Evolutionary conservation across 2,888 invertebrate species (phyloP).

Genomic region (Cecidostiba fungosa): DNA sequence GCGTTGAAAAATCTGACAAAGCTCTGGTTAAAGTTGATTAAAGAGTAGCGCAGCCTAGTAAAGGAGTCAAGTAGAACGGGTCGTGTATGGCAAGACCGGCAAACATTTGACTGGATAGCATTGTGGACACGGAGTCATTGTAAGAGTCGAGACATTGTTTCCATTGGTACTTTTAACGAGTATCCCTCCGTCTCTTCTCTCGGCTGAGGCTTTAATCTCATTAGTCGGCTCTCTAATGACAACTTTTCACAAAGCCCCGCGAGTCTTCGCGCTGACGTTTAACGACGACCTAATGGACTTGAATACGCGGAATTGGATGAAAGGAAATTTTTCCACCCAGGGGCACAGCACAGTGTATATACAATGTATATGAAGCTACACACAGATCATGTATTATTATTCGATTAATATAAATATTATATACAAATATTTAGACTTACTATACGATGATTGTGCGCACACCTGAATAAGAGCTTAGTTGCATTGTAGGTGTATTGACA

Average conservation of each 20-base stretch:
- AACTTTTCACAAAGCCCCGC: not conserved
- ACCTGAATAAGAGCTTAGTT: not conserved
- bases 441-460: not conserved
- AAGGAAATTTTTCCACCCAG: not conserved
- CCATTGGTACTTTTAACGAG: not conserved
- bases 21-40: not conserved
- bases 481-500: conserved; percentile 8
- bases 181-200: not conserved
- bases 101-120: not conserved
- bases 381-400: not conserved
- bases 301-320: not conserved
- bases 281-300: conserved; percentile 10
- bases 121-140: not conserved
- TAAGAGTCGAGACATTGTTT: not conserved
- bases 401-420: not conserved
- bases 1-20: not conserved
- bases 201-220: not conserved
- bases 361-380: not conserved
- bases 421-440: not conserved
- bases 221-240: not conserved
- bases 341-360: not conserved
- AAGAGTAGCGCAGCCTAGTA: not conserved
- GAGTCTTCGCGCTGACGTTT: not conserved
- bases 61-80: not conserved
- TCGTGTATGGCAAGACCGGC: not conserved